Evolutionary conservation across 2,888 invertebrate species (phyloP).

Genomic region (Phengaris arion): DNA sequence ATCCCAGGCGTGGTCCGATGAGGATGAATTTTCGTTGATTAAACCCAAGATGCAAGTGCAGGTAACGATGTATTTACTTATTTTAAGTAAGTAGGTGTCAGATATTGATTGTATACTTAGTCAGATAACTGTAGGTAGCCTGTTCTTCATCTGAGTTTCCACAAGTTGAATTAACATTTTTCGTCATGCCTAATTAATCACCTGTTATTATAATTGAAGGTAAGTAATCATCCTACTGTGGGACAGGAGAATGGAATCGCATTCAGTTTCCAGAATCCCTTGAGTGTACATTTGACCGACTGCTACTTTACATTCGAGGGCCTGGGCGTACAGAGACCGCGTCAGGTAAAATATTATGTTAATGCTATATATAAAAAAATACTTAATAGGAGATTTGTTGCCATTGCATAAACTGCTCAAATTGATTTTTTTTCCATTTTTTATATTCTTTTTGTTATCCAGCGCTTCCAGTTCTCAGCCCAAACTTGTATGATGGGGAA

Average conservation of each 20-base stretch:
- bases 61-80: conserved; percentile 53
- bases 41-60: conserved; percentile 84
- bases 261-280: conserved; percentile 84
- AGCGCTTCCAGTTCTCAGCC: too few relatives aligned
- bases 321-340: conserved; percentile 81
- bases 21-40: conserved; percentile 84
- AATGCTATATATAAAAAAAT: too few relatives aligned
- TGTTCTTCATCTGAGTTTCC: too few relatives aligned
- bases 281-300: conserved; percentile 81
- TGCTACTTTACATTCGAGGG: conserved; percentile 86
- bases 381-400: too few relatives aligned
- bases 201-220: conserved; percentile 46
- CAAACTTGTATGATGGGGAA: too few relatives aligned
- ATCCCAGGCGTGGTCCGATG: conserved; percentile 85
- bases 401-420: too few relatives aligned
- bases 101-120: too few relatives aligned
- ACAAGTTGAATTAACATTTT: not conserved
- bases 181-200: not conserved
- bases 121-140: too few relatives aligned
- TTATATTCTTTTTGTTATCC: too few relatives aligned
- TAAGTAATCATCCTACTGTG: conserved; percentile 71
- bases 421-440: too few relatives aligned
- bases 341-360: conserved; percentile 60
- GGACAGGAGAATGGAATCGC: conserved; percentile 76
- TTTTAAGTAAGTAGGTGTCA: too few relatives aligned